Base-by-base conservation (phyloP, 1,140 invertebrate species). In the Acyrthosiphon pisum region DNA sequence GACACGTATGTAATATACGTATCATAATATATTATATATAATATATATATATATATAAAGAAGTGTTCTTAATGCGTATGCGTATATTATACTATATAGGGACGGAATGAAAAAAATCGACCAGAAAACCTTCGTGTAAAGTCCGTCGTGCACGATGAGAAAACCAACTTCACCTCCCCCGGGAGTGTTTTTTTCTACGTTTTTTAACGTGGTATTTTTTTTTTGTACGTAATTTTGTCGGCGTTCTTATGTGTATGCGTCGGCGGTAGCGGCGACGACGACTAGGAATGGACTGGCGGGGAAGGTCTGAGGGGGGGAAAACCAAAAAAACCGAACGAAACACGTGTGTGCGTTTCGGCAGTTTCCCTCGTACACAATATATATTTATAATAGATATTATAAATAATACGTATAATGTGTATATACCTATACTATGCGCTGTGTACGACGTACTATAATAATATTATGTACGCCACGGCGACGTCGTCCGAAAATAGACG, bases 261-360 rank as follows among this genome's bases (percentile, higher is more conserved):
- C 30, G 60, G 11, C 11, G 26, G 56, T 26, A 26, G 81, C 30
- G 50, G 14, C 35, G n/a, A 44, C 53, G n/a, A 76, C 60, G 30
- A 35, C n/a, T n/a, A 76, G 0, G 14, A 18, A 76, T 30, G 14
- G 60, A 76, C n/a, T 14, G n/a, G n/a, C 14, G 30, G 60, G 14
- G 14, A n/a, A 0, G 60, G 60, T 6, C n/a, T 0, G 60, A 18
- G 14, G 53, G 44, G 35, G 23, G 89, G 35, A 91, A 91, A 81
- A 44, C 41, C n/a, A 91, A 46, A 86, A 86, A 46, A 86, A 46
- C 41, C 84, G 44, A 86, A 35, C 60, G n/a, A 35, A 91, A 91
- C 90, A 91, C 90, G 35, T 68, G 90, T 91, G 90, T n/a, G 41
- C 44, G 84, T 84, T 48, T n/a, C 90, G 90, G 41, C 41, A n/a